Evolutionary conservation across 2,888 invertebrate genomes (phyloP), one percentile per base, ranked within the genome.

Genomic region (Drosophila setosimentum): DNA sequence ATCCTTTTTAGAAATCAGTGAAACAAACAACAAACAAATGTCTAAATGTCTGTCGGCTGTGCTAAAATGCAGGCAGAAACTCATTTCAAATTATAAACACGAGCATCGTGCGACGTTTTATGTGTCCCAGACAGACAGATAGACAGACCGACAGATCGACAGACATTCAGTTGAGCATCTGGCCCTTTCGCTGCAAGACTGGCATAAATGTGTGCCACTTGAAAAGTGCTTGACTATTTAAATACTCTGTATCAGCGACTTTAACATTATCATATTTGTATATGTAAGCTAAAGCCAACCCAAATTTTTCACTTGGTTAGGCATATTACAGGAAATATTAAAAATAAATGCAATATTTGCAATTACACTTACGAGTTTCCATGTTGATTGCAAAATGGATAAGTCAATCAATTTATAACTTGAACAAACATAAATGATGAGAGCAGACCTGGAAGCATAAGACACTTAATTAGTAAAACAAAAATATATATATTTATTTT

Each of bases 1-100:
- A 76, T 75, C 37, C 68, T 53, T 72, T 85, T 80, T 80, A 64
- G 61, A 83, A 80, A 74, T 78, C 78, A 67, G 54, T 61, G 66
- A 59, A 66, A 63, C 82, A 76, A 50, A 37, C 64, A 50, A 63
- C 84, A 54, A 61, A 76, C 68, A 76, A 73, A 49, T 66, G 61
- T 73, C 78, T 65, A 67, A 79, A 79, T 69, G 79, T 82, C 78
- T 64, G 68, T 40, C 64, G 73, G 32, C 64, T 62, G 73, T 70
- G 73, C 75, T 73, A 77, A 81, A 88, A 81, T 81, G 86, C 87
- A 87, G 73, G 75, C 54, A 77, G 75, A 88, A 90, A 80, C 80
- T 82, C 78, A 79, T 90, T 87, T 89, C 82, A 79, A 89, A 87
- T 87, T 88, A 87, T 90, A 88, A 87, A 81, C 82, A 88, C 87